These are phyloP conservation scores for Chlamydotis undulata DNA, from an alignment of 2,113 vertebrate genomes.

Conservation along the genomic window DNA sequence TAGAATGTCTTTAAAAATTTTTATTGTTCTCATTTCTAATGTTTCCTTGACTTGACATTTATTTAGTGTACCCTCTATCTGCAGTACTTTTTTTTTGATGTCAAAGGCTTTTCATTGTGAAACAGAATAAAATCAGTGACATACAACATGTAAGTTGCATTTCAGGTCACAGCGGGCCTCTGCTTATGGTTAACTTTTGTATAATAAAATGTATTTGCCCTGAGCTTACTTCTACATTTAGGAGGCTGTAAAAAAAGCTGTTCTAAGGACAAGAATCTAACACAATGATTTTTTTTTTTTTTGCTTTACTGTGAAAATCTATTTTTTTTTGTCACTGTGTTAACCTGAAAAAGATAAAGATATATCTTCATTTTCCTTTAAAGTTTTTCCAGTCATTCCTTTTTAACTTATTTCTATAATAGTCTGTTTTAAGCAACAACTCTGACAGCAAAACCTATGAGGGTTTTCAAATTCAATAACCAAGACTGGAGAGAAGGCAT, in stretches of 20 bases:
- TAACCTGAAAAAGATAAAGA: slow-evolving; percentile 50
- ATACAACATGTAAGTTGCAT: not conserved
- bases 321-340: not conserved
- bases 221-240: not conserved
- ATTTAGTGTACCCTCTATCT: not conserved
- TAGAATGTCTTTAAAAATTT: not conserved
- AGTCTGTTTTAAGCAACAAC: slow-evolving; percentile 18
- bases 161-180: not conserved
- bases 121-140: not conserved
- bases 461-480: slow-evolving; percentile 75
- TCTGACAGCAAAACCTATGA: slow-evolving; percentile 69
- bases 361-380: slow-evolving; percentile 54
- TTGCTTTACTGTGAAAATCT: not conserved
- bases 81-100: not conserved
- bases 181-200: not conserved
- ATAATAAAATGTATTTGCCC: not conserved
- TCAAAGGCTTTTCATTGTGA: not conserved
- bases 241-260: not conserved
- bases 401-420: slow-evolving; percentile 52
- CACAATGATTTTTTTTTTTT: not conserved
- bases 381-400: slow-evolving; percentile 21
- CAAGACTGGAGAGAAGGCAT: slow-evolving; percentile 50
- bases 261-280: not conserved
- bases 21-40: not conserved
- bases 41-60: not conserved